Percentiles rank a stretch among this genome's conserved stretches.
These are phyloP conservation scores for Ganaspis sp. DNA, from an alignment of 1,140 invertebrate species.

Conservation along the genomic window DNA sequence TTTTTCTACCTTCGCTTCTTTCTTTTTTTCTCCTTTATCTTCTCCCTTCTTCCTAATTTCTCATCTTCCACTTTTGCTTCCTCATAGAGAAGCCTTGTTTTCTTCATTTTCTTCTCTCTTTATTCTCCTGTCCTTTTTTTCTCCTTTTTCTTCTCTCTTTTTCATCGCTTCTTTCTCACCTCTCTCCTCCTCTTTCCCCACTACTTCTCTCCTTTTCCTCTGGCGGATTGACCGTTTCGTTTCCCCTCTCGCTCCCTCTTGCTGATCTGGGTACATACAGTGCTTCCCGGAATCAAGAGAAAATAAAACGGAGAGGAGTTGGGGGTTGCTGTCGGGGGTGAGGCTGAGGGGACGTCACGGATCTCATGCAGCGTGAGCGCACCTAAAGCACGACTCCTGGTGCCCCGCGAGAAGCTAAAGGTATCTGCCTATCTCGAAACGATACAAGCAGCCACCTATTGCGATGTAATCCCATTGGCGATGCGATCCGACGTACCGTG, in stretches of 20 bases:
- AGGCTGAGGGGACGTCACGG: slow-evolving; percentile 65
- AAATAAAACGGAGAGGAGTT: slow-evolving; percentile 64
- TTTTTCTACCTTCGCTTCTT: too few species aligned
- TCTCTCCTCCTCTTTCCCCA: neutral
- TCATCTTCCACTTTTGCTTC: too few species aligned
- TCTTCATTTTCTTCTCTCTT: slow-evolving; percentile 29
- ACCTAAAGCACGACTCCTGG: slow-evolving; percentile 67
- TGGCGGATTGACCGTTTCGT: neutral
- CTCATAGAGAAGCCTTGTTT: too few species aligned
- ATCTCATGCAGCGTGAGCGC: slow-evolving; percentile 73
- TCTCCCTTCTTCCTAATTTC: too few species aligned
- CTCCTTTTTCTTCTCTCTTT: neutral
- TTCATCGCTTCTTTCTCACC: neutral
- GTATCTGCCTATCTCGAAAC: slow-evolving; percentile 72
- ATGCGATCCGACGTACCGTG: slow-evolving; percentile 69
- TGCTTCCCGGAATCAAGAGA: slow-evolving; percentile 63
- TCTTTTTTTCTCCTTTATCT: too few species aligned
- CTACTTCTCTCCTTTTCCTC: neutral
- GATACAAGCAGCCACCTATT: slow-evolving; percentile 70
- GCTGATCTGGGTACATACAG: slow-evolving; percentile 42
- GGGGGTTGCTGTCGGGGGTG: slow-evolving; percentile 37
- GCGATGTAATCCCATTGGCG: slow-evolving; percentile 73
- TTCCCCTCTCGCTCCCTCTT: slow-evolving; percentile 1
- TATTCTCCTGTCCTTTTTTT: slow-evolving; percentile 35
- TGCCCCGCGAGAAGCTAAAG: slow-evolving; percentile 56